Evolutionary conservation across 2,113 vertebrate species (phyloP), one percentile per base, ranked within the genome.

Genomic region (Scytalopus superciliaris): DNA sequence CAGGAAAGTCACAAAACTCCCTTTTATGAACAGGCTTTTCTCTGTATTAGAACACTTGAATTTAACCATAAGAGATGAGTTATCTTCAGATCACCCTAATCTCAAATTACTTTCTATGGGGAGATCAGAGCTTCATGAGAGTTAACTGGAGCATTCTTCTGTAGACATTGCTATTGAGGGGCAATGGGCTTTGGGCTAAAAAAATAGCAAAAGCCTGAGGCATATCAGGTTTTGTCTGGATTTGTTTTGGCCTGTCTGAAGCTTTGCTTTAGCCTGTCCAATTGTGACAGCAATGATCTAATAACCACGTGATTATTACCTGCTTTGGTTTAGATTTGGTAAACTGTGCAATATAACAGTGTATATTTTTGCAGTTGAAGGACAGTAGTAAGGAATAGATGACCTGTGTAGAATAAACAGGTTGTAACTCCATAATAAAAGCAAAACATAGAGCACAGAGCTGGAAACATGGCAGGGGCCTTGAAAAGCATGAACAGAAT

Each of bases 61-160:
- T 35, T 64, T 64, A 91, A 75, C 23, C 0, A 0, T 8, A 47
- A 40, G 53, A 91, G 87, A 33, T 1, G 0, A 64, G 6, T 78
- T 44, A 24, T 82, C 45, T 35, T 77, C 17, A 39, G 37, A 66
- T 10, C 52, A 56, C 10, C 24, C 53, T 30, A 35, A 47, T 35
- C 33, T 56, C 62, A 18, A 56, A 1, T 9, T 3, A 63, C 39
- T 78, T 72, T 79, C 62, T 67, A 44, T 31, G 11, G 19, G 15
- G 8, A 72, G 14, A 53, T 39, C 9, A 81, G 9, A 77, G 45
- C 28, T 92, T 63, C 0, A 0, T 56, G 64, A 3, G 1, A 64
- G 18, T 12, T 56, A 44, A 42, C 10, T n/a, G 25, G 50, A 55
- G 15, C 16, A 66, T 62, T 81, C 23, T 67, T 59, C 69, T 45